Evolutionary conservation across 2,797 vertebrate species (phyloP).

Genomic region (Gallinago stenura): DNA sequence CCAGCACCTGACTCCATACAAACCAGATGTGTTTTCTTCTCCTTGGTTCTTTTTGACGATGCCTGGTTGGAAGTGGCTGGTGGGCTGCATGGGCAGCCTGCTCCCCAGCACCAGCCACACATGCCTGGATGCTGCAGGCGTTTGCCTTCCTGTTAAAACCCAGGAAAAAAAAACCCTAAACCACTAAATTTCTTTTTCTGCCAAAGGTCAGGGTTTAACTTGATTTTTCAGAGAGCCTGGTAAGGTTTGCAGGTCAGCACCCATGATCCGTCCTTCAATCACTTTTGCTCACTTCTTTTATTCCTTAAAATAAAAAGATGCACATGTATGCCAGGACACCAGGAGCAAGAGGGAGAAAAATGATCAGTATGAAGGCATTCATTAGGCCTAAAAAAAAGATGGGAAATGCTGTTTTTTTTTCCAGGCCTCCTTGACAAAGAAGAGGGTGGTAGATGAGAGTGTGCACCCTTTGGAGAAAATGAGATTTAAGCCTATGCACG

Average conservation of each 20-base stretch:
- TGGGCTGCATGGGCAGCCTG: too few relatives aligned
- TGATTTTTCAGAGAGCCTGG: neutral
- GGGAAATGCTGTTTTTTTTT: neutral
- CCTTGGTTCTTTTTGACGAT: neutral
- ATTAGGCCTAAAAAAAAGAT: neutral
- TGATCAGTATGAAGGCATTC: neutral
- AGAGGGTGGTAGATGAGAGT: neutral
- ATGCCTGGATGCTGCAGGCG: neutral
- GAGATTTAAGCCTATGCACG: neutral
- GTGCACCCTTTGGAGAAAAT: neutral
- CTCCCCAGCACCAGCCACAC: accelerated
- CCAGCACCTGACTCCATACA: neutral
- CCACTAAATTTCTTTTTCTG: neutral
- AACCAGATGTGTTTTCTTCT: neutral
- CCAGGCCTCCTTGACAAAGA: neutral
- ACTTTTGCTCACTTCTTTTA: neutral
- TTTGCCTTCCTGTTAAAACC: neutral
- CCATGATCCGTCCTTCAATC: accelerated
- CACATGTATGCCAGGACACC: accelerated
- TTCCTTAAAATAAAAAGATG: neutral
- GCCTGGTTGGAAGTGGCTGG: neutral
- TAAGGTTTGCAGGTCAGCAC: neutral
- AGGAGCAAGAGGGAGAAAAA: neutral
- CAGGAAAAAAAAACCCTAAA: neutral
- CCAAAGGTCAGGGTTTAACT: neutral